Evolutionary conservation across 2,113 vertebrate genomes (phyloP), one percentile per base, ranked within the genome.

Genomic region (Cebus imitator): DNA sequence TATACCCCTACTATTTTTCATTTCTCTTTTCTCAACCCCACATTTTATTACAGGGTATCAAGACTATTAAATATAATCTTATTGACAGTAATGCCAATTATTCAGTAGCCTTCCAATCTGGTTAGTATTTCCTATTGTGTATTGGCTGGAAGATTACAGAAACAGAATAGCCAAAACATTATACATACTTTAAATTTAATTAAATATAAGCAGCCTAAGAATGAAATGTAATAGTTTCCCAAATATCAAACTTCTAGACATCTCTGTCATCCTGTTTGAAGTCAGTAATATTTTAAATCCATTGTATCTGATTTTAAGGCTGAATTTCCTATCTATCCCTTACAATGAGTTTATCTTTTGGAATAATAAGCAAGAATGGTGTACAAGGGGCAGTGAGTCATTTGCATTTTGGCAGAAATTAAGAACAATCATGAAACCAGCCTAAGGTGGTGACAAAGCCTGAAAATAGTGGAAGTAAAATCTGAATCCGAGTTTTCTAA

Each of bases 341-440:
- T 66, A 66, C 45, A 79, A 52, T 30, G 14, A 87, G 8, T 87
- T 68, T 85, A 43, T 78, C 18, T 90, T 86, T 87, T 84, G 55
- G 55, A 95, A 94, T 79, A 82, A 94, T 72, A 82, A 92, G 25
- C 37, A 92, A 97, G 35, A 90, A 8, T 83, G 37, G 37, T 45
- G 8, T n/a, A 87, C 90, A 61, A 16, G n/a, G 8, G 35, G 70
- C 68, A 75, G 88, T 11, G 37, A 84, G 50, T 43, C 11, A 32
- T 70, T 88, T 84, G 78, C 80, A 81, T 85, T 95, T 89, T 85
- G n/a, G 66, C 14, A 78, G 21, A 78, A 82, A 82, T 79, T 88
- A 75, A 87, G 30, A 78, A 94, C 40, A 25, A 66, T 30, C 10
- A 43, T 14, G 37, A 50, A 78, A 50, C 23, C 16, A 79, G 70